phyloP scores from a whole-genome alignment of 2,113 vertebrate genomes.

The Butorides virescens region DNA sequence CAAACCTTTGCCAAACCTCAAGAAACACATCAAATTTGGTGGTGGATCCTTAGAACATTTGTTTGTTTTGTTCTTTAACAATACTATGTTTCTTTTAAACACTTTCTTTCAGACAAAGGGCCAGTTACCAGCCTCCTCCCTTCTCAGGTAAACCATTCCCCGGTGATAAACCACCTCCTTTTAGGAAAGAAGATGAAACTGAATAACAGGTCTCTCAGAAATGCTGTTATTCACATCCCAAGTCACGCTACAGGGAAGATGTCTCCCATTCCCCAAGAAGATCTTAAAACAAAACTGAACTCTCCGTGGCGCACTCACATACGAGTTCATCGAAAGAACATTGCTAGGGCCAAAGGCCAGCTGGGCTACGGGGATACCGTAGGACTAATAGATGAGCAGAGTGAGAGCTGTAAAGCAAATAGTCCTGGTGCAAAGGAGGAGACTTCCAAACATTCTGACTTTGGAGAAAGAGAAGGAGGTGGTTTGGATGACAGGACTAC shows the following conservation, averaged over 20 bases:
- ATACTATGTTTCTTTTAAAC: constrained; percentile 17
- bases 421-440: constrained; percentile 20
- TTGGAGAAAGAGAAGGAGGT: background rate
- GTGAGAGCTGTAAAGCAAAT: constrained; percentile 44
- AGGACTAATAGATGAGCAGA: constrained; percentile 80
- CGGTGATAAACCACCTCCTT: constrained; percentile 96
- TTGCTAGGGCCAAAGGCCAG: constrained; percentile 82
- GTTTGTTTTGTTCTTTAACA: background rate
- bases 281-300: constrained; percentile 77
- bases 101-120: constrained; percentile 87
- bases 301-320: constrained; percentile 93
- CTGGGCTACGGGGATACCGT: constrained; percentile 82
- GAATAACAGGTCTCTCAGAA: constrained; percentile 73
- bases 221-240: constrained; percentile 75
- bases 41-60: background rate
- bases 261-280: constrained; percentile 71
- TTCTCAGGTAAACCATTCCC: constrained; percentile 89
- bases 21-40: background rate
- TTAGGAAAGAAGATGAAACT: constrained; percentile 87
- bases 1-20: background rate
- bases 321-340: constrained; percentile 86
- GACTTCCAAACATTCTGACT: background rate
- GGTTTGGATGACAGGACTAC: constrained; percentile 36
- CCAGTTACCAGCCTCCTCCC: constrained; percentile 89
- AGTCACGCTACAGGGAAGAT: constrained; percentile 66